These are phyloP conservation scores for Chaetodon trifascialis DNA, from an alignment of 2,113 vertebrate species.

Conservation along the genomic window DNA sequence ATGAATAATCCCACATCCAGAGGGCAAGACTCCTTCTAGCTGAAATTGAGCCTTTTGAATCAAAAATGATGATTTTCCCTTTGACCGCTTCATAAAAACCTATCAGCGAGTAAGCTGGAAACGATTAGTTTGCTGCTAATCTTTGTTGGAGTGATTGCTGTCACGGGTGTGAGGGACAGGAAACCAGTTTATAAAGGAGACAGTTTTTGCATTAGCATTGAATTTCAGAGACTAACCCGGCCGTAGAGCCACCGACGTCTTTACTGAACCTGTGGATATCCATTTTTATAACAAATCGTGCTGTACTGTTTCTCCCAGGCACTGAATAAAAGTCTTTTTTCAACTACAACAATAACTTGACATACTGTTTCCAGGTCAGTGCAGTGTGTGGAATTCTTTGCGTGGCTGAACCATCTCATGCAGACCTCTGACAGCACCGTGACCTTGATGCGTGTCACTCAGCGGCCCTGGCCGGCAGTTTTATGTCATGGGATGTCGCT, in stretches of 20 bases:
- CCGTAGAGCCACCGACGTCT: constrained; percentile 63
- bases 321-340: constrained; percentile 85
- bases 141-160: constrained; percentile 53
- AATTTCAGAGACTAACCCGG: constrained; percentile 63
- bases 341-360: constrained; percentile 64
- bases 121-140: constrained; percentile 69
- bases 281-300: constrained; percentile 73
- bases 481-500: constrained; percentile 63
- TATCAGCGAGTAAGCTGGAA: constrained; percentile 50
- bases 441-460: constrained; percentile 42
- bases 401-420: not conserved
- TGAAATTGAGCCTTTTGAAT: constrained; percentile 36
- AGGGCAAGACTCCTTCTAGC: constrained; percentile 21
- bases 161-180: constrained; percentile 22
- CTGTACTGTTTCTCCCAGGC: constrained; percentile 81
- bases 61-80: constrained; percentile 18
- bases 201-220: constrained; percentile 38
- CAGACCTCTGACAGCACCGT: not conserved
- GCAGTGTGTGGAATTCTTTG: not conserved
- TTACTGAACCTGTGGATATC: constrained; percentile 70
- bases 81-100: constrained; percentile 33
- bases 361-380: not conserved
- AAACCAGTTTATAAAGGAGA: constrained; percentile 45
- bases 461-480: constrained; percentile 43
- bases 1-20: constrained; percentile 43